Conservation (phyloP, 2,888 invertebrate genomes). For the Cheilosia variabilis region DNA sequence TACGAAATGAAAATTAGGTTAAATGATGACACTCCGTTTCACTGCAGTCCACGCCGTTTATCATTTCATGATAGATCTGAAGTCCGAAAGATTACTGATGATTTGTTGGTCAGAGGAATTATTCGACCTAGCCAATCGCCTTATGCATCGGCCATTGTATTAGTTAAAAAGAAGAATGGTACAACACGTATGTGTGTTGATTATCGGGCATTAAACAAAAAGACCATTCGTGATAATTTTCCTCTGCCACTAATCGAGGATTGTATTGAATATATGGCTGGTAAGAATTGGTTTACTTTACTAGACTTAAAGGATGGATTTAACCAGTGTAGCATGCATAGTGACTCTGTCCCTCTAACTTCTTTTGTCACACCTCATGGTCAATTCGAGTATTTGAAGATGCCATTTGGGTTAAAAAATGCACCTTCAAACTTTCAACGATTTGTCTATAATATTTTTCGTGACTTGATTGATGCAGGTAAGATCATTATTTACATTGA, state of each 20-base stretch:
- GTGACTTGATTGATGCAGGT: slow-evolving; percentile 25
- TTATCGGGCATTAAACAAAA: slow-evolving; percentile 23
- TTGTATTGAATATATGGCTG: slow-evolving; percentile 28
- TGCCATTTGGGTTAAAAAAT: too few species aligned
- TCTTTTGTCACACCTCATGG: slow-evolving; percentile 21
- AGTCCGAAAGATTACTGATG: slow-evolving; percentile 12
- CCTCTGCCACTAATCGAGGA: slow-evolving; percentile 33
- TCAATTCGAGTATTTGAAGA: too few species aligned
- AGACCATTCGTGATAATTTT: slow-evolving; percentile 25
- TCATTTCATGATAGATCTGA: slow-evolving; percentile 12
- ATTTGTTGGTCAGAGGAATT: slow-evolving; percentile 13
- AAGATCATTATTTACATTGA: slow-evolving; percentile 57
- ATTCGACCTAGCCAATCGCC: slow-evolving; percentile 37
- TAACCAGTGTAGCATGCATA: slow-evolving; percentile 18
- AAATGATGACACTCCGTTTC: slow-evolving; percentile 7
- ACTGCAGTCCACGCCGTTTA: slow-evolving; percentile 7
- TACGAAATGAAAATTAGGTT: slow-evolving; percentile 26
- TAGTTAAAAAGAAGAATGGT: slow-evolving; percentile 25
- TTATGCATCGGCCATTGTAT: slow-evolving; percentile 33
- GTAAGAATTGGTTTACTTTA: slow-evolving; percentile 28
- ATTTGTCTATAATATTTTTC: slow-evolving; percentile 16
- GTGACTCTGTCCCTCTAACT: slow-evolving; percentile 1
- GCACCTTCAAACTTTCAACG: slow-evolving; percentile 26
- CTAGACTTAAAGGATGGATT: slow-evolving; percentile 29
- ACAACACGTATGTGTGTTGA: slow-evolving; percentile 27